These are phyloP conservation scores for Asarcornis scutulata DNA, from an alignment of 2,113 vertebrate species.

Conservation along the genomic window DNA sequence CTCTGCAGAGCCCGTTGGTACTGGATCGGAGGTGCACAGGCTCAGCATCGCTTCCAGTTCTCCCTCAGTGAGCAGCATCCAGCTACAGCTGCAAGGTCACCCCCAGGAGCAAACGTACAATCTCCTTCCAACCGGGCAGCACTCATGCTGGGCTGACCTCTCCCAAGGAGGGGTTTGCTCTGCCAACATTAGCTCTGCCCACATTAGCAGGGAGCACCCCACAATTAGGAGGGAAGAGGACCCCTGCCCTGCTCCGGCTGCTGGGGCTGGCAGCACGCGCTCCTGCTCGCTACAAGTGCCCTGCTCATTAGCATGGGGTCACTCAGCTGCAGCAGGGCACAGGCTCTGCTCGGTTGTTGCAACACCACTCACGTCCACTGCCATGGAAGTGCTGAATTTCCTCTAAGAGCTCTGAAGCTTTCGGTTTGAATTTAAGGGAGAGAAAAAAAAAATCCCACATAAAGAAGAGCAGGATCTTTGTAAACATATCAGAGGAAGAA, in stretches of 20 bases:
- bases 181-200: too few species aligned
- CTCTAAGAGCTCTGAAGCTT: constrained; percentile 32
- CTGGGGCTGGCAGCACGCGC: neutral
- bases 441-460: neutral
- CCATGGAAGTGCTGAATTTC: constrained; percentile 47
- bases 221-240: neutral
- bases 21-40: neutral
- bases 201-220: neutral
- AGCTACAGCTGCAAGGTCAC: neutral
- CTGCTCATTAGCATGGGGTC: constrained; percentile 42
- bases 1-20: neutral
- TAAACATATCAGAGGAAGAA: constrained; percentile 48
- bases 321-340: neutral
- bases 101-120: rapidly evolving
- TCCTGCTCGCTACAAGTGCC: rapidly evolving
- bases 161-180: neutral
- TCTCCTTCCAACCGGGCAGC: neutral
- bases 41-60: neutral
- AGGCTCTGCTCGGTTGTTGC: neutral
- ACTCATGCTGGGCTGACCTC: rapidly evolving
- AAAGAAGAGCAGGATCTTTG: constrained; percentile 26
- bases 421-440: neutral
- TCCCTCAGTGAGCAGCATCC: neutral
- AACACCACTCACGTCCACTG: constrained; percentile 45
- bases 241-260: rapidly evolving